Percentiles rank a stretch among this genome's conserved stretches.
Evolutionary conservation across 1,140 invertebrate genomes (phyloP).

Genomic region (Hirudo medicinalis): DNA sequence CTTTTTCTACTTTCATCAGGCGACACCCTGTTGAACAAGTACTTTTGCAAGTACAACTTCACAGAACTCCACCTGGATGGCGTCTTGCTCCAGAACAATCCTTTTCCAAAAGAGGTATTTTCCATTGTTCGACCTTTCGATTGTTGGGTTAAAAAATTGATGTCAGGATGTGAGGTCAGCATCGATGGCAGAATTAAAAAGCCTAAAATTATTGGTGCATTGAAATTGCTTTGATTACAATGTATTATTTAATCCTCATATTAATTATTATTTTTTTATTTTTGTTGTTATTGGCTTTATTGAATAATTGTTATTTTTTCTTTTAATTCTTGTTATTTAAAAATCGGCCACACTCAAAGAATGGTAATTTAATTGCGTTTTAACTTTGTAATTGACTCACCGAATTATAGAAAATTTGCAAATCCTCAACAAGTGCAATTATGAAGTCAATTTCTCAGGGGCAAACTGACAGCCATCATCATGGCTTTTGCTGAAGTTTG

Average conservation of each 20-base stretch:
- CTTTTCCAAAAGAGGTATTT: conserved; percentile 38
- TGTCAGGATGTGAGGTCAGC: neutral
- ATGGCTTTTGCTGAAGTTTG: too few species aligned
- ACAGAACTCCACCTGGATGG: conserved; percentile 41
- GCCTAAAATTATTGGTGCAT: neutral
- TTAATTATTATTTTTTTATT: neutral
- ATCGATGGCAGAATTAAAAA: neutral
- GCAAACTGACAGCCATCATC: too few species aligned
- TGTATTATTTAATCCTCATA: neutral
- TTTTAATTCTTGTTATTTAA: too few species aligned
- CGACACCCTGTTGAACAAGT: conserved; percentile 38
- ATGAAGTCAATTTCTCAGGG: too few species aligned
- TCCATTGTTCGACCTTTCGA: neutral
- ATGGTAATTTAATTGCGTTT: too few species aligned
- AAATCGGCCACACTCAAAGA: too few species aligned
- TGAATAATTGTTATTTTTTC: too few species aligned
- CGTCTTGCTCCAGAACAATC: conserved; percentile 40
- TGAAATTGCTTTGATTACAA: neutral
- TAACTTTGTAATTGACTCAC: too few species aligned
- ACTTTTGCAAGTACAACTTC: conserved; percentile 36
- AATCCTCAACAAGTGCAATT: too few species aligned
- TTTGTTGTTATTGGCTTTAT: neutral
- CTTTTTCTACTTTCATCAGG: conserved; percentile 24
- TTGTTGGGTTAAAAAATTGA: neutral
- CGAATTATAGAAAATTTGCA: too few species aligned